These are phyloP conservation scores for Caiman crocodilus DNA, from an alignment of 2,797 vertebrate genomes.

Conservation along the genomic window DNA sequence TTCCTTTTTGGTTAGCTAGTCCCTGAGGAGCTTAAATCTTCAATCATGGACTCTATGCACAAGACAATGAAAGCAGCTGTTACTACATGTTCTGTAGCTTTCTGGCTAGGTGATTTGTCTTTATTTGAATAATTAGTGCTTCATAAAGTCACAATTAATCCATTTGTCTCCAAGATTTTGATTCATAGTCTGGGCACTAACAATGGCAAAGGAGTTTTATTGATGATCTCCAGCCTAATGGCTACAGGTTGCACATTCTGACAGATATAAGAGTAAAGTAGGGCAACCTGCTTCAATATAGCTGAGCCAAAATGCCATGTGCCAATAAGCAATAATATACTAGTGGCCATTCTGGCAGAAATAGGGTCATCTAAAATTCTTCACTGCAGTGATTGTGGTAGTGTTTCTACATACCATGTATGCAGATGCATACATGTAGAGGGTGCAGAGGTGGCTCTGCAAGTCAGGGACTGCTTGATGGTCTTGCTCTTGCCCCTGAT, in stretches of 20 bases:
- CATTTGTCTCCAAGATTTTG: not conserved
- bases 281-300: not conserved
- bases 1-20: not conserved
- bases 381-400: not conserved
- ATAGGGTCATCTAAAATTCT: not conserved
- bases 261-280: not conserved
- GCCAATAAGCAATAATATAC: not conserved
- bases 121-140: not conserved
- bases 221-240: not conserved
- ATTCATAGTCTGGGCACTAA: not conserved
- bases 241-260: not conserved
- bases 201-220: not conserved
- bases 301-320: not conserved
- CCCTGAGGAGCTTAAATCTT: not conserved
- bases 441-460: too few species aligned
- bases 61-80: not conserved
- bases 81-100: not conserved
- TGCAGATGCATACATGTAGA: too few species aligned
- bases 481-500: too few species aligned
- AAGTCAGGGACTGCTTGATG: too few species aligned
- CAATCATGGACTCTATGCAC: not conserved
- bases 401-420: not conserved
- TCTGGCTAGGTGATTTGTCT: not conserved
- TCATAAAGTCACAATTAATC: not conserved
- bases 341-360: not conserved